Evolutionary conservation across 2,113 vertebrate genomes (phyloP), one percentile per base, ranked within the genome.

Genomic region (Coptodon bakossiorum): DNA sequence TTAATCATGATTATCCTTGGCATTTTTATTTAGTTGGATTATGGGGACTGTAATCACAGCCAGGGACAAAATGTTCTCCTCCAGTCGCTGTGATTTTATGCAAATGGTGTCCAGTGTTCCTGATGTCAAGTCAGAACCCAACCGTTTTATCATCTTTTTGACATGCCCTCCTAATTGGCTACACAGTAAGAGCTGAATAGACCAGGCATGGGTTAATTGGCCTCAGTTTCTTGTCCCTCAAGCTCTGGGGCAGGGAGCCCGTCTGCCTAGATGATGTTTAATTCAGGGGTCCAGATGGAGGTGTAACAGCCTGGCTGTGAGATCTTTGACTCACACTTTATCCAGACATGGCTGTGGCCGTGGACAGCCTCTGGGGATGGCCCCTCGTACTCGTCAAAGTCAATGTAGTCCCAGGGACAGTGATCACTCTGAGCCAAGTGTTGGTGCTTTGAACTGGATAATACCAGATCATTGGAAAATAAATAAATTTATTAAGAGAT

Each of bases 251-350:
- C 92, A 89, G 82, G 88, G 88, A 88, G 90, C 89, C 92, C 73
- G 85, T 93, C 93, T 95, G 91, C 90, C 83, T 19, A 78, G 86
- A 86, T 94, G 81, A 96, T 94, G 92, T 92, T 95, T 95, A 93
- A 93, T 95, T 95, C 93, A 92, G 56, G 59, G 86, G 83, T 87
- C 83, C 94, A 95, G 94, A 96, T 95, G 94, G 94, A 93, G 89
- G 90, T 29, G 8, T 84, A 91, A 88, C 92, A 84, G 89, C 82
- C 90, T 82, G 86, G 73, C 91, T 93, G 89, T 89, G 83, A 92
- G 80, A 91, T 90, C 87, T 82, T 90, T 79, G 90, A 94, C 84
- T 87, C 90, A 79, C 85, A 86, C 90, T 89, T 85, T 84, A 43
- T 80, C 52, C 92, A 93, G 91, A 91, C 91, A 78, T 81, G 89